Evolutionary conservation across 2,888 invertebrate species (phyloP).

Genomic region (Hydrotaea cyrtoneurina): DNA sequence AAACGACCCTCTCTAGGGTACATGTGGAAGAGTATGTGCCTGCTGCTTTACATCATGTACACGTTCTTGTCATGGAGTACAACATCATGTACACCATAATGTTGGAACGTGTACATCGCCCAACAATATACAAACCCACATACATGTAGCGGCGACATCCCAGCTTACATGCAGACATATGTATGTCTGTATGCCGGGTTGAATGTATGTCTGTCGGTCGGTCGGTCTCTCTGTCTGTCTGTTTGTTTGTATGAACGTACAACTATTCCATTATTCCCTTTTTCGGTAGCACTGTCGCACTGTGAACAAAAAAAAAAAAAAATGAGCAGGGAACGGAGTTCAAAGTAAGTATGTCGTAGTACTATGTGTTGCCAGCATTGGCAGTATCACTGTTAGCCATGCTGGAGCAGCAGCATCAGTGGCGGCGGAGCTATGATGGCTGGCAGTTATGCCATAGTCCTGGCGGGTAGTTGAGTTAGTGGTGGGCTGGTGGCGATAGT

Average conservation of each 20-base stretch:
- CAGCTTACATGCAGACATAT: not conserved
- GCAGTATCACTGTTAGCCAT: slow-evolving; percentile 31
- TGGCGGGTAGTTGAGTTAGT: not conserved
- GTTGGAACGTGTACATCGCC: slow-evolving; percentile 4
- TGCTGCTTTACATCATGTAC: slow-evolving; percentile 26
- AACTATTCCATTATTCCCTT: slow-evolving; percentile 64
- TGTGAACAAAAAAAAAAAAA: not conserved
- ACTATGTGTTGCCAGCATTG: slow-evolving; percentile 6
- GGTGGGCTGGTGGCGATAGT: not conserved
- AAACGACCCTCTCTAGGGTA: too few relatives aligned
- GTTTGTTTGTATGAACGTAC: slow-evolving; percentile 7
- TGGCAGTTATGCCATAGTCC: slow-evolving; percentile 2
- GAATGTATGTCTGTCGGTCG: too few relatives aligned
- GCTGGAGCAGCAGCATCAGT: slow-evolving; percentile 4
- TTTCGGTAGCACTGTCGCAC: slow-evolving; percentile 53
- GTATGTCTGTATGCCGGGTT: too few relatives aligned
- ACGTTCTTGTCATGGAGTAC: slow-evolving; percentile 12
- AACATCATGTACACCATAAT: slow-evolving; percentile 13
- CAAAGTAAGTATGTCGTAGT: slow-evolving; percentile 35
- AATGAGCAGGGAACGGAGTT: slow-evolving; percentile 13
- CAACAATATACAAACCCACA: not conserved
- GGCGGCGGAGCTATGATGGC: not conserved
- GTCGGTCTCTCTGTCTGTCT: too few relatives aligned
- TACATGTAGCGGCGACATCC: not conserved
- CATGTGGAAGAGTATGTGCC: too few relatives aligned